Conservation (phyloP, 2,113 vertebrate genomes). For the Tragelaphus imberbis region DNA sequence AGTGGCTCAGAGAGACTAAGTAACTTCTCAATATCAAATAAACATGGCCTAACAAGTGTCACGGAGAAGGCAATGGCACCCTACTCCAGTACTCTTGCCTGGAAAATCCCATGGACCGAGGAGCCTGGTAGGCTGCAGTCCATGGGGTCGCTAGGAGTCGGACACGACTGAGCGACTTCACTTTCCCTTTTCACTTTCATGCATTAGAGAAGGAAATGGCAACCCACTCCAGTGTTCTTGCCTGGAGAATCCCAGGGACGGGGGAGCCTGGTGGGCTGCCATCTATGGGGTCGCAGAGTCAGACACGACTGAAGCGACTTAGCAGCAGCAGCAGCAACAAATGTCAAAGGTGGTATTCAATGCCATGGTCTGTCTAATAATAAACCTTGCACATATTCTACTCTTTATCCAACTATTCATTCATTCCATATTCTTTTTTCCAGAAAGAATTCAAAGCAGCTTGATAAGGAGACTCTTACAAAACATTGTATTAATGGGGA, state of each 20-base stretch:
- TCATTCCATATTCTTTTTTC: constrained; percentile 2
- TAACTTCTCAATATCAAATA: neutral
- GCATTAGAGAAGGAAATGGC: too few species aligned
- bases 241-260: too few species aligned
- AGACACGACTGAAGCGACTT: too few species aligned
- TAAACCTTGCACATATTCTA: neutral
- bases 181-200: too few species aligned
- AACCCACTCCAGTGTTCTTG: too few species aligned
- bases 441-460: constrained; percentile 23
- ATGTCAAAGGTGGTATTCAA: neutral
- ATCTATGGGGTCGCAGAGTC: too few species aligned
- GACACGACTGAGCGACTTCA: fast-evolving
- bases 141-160: fast-evolving
- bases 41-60: neutral
- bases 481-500: neutral
- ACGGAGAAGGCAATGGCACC: fast-evolving
- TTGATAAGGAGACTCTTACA: constrained; percentile 3
- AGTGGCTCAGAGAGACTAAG: neutral
- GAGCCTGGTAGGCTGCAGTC: too few species aligned
- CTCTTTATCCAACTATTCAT: neutral
- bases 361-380: neutral
- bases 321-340: neutral
- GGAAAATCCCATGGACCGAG: too few species aligned
- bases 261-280: too few species aligned
- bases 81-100: too few species aligned